Evolutionary conservation across 2,113 vertebrate species (phyloP).

Genomic region (Ciconia stormi): DNA sequence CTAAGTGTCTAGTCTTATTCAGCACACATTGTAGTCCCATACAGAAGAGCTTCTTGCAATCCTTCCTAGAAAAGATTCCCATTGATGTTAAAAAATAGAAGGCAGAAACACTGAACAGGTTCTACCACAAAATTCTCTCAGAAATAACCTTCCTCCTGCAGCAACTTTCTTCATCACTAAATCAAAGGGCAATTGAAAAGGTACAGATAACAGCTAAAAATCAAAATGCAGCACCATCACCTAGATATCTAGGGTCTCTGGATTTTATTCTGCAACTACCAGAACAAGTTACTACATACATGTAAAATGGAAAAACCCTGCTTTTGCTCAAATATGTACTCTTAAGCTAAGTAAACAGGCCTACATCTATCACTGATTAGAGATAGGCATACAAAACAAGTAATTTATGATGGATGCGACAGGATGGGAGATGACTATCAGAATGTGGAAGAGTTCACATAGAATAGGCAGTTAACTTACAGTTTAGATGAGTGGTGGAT

Average conservation of each 20-base stretch:
- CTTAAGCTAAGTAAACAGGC: neutral
- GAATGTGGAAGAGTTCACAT: fast-evolving
- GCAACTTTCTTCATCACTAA: neutral
- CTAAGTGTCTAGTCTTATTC: neutral
- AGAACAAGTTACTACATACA: neutral
- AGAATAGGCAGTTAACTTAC: neutral
- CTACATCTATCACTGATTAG: neutral
- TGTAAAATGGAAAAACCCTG: fast-evolving
- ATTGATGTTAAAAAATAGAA: neutral
- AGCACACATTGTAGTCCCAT: fast-evolving
- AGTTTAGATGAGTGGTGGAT: neutral
- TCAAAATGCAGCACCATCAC: neutral
- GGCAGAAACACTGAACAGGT: neutral
- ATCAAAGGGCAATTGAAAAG: neutral
- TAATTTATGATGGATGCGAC: neutral
- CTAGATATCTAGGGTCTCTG: neutral
- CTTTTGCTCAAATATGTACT: neutral
- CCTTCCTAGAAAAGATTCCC: neutral
- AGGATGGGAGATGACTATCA: neutral
- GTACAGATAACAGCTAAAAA: neutral
- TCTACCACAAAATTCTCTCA: neutral
- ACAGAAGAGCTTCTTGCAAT: neutral
- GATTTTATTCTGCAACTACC: neutral
- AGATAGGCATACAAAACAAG: neutral
- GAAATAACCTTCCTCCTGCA: neutral